These are phyloP conservation scores for Oxyteleia sp. DNA, from an alignment of 2,888 invertebrate genomes.

Conservation along the genomic window DNA sequence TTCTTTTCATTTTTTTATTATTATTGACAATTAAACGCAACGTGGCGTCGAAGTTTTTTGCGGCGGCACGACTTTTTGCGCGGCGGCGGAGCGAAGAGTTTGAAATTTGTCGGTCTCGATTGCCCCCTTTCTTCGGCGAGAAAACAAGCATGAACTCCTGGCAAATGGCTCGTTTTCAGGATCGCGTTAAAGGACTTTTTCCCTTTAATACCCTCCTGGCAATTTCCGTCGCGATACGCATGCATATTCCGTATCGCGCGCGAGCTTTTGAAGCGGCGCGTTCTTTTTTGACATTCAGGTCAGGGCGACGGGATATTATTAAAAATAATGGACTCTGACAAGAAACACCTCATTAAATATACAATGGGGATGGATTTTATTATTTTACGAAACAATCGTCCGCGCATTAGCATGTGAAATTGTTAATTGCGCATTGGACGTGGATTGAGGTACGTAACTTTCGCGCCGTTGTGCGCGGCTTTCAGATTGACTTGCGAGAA, in stretches of 20 bases:
- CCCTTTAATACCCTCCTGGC: too few species aligned
- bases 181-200: too few species aligned
- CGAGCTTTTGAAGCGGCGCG: slow-evolving; percentile 13
- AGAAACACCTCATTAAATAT: slow-evolving; percentile 42
- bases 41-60: too few species aligned
- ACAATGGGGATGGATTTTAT: slow-evolving; percentile 36
- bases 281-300: slow-evolving; percentile 45
- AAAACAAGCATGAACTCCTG: too few species aligned
- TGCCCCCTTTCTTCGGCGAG: too few species aligned
- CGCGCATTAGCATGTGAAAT: slow-evolving; percentile 25
- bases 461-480: neutral
- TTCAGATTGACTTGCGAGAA: slow-evolving; percentile 4
- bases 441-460: neutral
- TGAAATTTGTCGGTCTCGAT: too few species aligned
- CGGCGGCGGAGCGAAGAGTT: too few species aligned
- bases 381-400: slow-evolving; percentile 35
- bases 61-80: too few species aligned
- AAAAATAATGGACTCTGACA: slow-evolving; percentile 46
- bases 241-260: slow-evolving; percentile 50
- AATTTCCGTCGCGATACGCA: slow-evolving; percentile 51
- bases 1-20: too few species aligned
- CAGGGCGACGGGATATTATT: slow-evolving; percentile 37
- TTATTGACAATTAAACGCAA: too few species aligned
- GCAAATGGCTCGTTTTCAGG: too few species aligned
- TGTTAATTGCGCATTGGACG: slow-evolving; percentile 16